phyloP scores from a whole-genome alignment of 2,888 invertebrate species.

The Chloroclysta siterata region DNA sequence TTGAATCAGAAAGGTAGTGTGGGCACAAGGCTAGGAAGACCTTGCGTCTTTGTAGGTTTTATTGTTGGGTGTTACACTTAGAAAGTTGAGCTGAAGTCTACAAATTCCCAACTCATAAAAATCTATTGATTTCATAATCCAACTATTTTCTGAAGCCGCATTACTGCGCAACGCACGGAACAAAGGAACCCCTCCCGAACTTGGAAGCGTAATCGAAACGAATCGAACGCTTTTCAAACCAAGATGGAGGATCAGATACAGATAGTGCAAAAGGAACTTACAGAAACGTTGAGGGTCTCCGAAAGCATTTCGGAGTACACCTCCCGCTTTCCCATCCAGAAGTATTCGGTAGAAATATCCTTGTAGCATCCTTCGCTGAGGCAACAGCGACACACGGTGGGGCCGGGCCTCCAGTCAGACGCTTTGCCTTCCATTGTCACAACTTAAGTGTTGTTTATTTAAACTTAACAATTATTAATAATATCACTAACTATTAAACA shows the following conservation, averaged over 20 bases:
- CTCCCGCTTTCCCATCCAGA: slow-evolving; percentile 81
- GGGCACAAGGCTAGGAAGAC: background rate
- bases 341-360: slow-evolving; percentile 81
- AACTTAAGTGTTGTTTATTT: slow-evolving; percentile 53
- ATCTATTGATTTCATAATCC: slow-evolving; percentile 55
- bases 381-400: slow-evolving; percentile 78
- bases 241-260: slow-evolving; percentile 35
- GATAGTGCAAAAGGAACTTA: slow-evolving; percentile 50
- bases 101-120: slow-evolving; percentile 5
- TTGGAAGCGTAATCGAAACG: slow-evolving; percentile 49
- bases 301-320: slow-evolving; percentile 77
- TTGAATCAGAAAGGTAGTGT: too few relatives aligned
- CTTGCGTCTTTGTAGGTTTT: background rate
- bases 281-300: slow-evolving; percentile 68
- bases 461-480: slow-evolving; percentile 53
- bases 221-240: slow-evolving; percentile 41
- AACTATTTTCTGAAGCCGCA: slow-evolving; percentile 41
- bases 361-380: slow-evolving; percentile 77
- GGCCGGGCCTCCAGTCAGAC: slow-evolving; percentile 76
- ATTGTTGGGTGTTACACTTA: background rate
- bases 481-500: slow-evolving; percentile 42
- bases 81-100: background rate
- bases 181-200: slow-evolving; percentile 42
- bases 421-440: slow-evolving; percentile 71
- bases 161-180: slow-evolving; percentile 26